These are phyloP conservation scores for Catostomus latipinnis DNA, from an alignment of 2,797 vertebrate genomes.

Conservation along the genomic window DNA sequence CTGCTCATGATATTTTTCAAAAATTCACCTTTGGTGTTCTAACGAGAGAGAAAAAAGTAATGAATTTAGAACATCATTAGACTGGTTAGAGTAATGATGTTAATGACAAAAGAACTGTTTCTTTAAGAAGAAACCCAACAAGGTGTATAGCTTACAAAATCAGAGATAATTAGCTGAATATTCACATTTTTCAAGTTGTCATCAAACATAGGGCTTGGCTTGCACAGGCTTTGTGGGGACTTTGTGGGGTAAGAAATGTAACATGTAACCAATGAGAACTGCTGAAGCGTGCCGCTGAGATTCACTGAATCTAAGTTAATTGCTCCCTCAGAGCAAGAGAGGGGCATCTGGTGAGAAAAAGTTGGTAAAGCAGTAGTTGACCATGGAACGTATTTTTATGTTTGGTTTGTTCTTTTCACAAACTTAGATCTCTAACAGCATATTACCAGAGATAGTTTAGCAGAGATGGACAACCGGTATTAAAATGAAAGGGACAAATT, in stretches of 20 bases:
- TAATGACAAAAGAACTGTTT: constrained; percentile 2
- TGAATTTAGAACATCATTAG: too few species aligned
- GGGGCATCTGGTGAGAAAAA: not conserved
- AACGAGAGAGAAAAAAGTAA: too few species aligned
- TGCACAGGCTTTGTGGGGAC: constrained; percentile 41
- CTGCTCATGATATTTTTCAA: too few species aligned
- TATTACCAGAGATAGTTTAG: too few species aligned
- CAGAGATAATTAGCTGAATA: too few species aligned
- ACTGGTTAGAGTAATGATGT: too few species aligned
- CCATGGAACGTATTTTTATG: not conserved
- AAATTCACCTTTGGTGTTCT: too few species aligned
- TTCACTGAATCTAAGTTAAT: constrained; percentile 26
- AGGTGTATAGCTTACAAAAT: too few species aligned
- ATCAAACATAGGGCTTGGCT: constrained; percentile 26
- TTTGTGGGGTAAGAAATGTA: constrained; percentile 31
- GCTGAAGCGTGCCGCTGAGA: constrained; percentile 14
- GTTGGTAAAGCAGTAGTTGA: constrained; percentile 11
- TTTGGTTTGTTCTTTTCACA: constrained; percentile 4
- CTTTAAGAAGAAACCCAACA: constrained; percentile 16
- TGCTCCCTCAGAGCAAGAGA: constrained; percentile 36
- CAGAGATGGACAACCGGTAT: too few species aligned
- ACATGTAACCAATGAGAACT: constrained; percentile 31
- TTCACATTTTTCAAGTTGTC: not conserved
- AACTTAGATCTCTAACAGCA: not conserved
- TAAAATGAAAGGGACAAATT: too few species aligned